Percentiles rank a stretch among this genome's conserved stretches.
phyloP scores from a whole-genome alignment of 2,888 invertebrate genomes.

The Nymphalis urticae region DNA sequence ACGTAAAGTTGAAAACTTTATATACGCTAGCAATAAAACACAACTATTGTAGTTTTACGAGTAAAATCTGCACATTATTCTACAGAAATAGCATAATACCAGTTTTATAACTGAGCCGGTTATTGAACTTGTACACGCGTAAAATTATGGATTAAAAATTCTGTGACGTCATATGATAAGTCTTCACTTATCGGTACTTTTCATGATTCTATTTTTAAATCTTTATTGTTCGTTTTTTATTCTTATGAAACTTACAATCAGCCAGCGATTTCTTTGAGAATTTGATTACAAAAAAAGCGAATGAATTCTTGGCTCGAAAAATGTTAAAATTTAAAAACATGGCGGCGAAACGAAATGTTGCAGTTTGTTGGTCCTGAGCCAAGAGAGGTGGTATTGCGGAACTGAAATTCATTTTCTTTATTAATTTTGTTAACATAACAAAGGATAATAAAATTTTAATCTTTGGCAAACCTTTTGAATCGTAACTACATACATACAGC shows the following conservation, averaged over 20 bases:
- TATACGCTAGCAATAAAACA: conserved; percentile 51
- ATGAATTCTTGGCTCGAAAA: conserved; percentile 20
- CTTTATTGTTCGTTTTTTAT: too few species aligned
- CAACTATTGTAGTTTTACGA: conserved; percentile 54
- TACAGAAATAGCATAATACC: conserved; percentile 6
- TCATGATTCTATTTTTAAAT: too few species aligned
- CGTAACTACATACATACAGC: neutral
- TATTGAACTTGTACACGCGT: neutral
- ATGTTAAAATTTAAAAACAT: conserved; percentile 33
- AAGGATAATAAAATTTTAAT: conserved; percentile 14
- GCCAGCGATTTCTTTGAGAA: conserved; percentile 6
- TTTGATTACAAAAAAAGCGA: neutral
- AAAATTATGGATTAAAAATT: neutral
- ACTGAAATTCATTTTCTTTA: conserved; percentile 41
- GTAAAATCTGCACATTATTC: conserved; percentile 48
- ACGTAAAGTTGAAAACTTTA: conserved; percentile 49
- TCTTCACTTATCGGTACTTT: too few species aligned
- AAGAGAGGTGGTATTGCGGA: conserved; percentile 40
- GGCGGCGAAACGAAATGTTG: conserved; percentile 33
- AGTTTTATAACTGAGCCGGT: conserved; percentile 1
- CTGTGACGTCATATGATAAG: too few species aligned
- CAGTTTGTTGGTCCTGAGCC: conserved; percentile 41
- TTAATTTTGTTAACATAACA: conserved; percentile 41
- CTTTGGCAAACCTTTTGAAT: conserved; percentile 4
- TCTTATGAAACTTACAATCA: neutral